These are phyloP conservation scores for Lycaena phlaeas DNA, from an alignment of 2,888 invertebrate species.

Conservation along the genomic window DNA sequence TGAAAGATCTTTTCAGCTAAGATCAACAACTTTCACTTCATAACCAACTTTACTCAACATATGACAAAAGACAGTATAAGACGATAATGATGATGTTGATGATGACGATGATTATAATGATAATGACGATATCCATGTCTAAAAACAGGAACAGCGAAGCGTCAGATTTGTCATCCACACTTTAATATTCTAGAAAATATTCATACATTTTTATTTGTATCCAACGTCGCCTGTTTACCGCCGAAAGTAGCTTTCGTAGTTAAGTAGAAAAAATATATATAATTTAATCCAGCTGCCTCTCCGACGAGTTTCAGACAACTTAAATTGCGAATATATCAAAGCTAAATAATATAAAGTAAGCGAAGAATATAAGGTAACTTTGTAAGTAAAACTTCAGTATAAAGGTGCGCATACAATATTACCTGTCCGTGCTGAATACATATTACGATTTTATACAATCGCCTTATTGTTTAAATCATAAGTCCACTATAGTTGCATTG, in stretches of 20 bases:
- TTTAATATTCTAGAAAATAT: no score
- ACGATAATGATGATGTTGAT: no score
- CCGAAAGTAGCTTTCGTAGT: slow-evolving; percentile 34
- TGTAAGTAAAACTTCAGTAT: slow-evolving; percentile 31
- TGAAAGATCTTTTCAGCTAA: no score
- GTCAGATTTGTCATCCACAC: no score
- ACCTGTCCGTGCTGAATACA: neutral
- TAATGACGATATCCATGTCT: no score
- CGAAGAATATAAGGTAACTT: slow-evolving; percentile 57
- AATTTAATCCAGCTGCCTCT: slow-evolving; percentile 54
- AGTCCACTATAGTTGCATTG: no score
- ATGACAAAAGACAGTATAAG: no score
- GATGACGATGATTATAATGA: no score
- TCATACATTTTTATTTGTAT: no score
- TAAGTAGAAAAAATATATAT: slow-evolving; percentile 42
- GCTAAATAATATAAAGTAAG: slow-evolving; percentile 64
- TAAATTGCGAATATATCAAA: slow-evolving; percentile 70
- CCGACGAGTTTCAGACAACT: slow-evolving; percentile 62
- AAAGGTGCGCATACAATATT: slow-evolving; percentile 22
- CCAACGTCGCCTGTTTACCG: slow-evolving; percentile 31
- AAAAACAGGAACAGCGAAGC: no score
- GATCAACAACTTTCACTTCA: no score
- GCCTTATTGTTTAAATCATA: neutral
- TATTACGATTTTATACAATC: slow-evolving; percentile 7
- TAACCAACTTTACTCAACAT: no score